phyloP scores from a whole-genome alignment of 2,113 vertebrate species.

The Oreochromis aureus region DNA sequence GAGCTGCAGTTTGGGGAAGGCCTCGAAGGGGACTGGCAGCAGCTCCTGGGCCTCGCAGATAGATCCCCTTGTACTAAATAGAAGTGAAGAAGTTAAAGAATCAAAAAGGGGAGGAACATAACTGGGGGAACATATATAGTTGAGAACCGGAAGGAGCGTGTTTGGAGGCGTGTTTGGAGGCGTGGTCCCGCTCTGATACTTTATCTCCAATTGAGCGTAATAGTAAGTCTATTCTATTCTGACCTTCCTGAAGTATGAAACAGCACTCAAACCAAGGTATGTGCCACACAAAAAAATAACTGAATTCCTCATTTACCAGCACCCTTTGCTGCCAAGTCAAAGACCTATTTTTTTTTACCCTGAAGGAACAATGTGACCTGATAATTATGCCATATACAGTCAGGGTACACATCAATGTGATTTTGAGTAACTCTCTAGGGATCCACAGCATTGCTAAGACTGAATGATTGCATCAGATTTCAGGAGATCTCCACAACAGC shows the following conservation, averaged over 20 bases:
- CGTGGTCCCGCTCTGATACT: neutral
- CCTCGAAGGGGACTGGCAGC: too few relatives aligned
- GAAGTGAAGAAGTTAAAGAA: neutral
- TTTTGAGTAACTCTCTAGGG: neutral
- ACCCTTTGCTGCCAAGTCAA: neutral
- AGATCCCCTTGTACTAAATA: neutral
- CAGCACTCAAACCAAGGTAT: neutral
- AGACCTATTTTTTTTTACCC: neutral
- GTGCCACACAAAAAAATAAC: neutral
- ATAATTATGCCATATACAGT: neutral
- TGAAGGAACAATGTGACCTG: neutral
- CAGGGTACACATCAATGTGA: neutral
- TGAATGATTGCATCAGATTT: neutral
- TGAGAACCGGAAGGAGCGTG: neutral
- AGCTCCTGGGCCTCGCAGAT: neutral
- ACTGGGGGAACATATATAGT: neutral
- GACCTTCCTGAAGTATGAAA: neutral
- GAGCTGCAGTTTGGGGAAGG: neutral
- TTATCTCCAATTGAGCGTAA: neutral
- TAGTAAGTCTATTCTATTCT: neutral
- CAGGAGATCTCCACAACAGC: neutral
- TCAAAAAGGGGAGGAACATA: neutral
- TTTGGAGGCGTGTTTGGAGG: neutral
- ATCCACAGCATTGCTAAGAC: neutral
- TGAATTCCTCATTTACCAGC: neutral